Percentiles rank a stretch among this genome's conserved stretches.
Conservation (phyloP, 2,113 vertebrate genomes). For the Passer montanus region DNA sequence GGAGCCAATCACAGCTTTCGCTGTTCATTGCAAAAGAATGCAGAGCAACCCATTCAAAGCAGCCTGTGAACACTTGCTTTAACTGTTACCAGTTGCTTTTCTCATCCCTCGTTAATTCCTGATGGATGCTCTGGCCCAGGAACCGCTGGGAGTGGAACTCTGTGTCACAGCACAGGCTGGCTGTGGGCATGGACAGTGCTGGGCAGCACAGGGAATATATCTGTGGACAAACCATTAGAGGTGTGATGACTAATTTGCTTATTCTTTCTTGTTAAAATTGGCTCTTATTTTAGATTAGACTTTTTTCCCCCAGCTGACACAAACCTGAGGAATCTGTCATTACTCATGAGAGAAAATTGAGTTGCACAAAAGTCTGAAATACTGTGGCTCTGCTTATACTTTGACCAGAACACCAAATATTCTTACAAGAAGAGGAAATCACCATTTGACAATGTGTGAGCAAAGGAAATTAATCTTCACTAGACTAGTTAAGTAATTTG, state of each 20-base stretch:
- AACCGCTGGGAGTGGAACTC: neutral
- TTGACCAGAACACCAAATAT: neutral
- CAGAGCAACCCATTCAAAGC: constrained; percentile 12
- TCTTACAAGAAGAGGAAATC: neutral
- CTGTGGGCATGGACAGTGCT: neutral
- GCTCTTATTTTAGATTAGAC: neutral
- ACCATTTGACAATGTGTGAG: neutral
- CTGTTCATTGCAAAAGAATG: constrained; percentile 23
- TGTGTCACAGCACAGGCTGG: neutral
- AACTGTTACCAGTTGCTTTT: constrained; percentile 9
- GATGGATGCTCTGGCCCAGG: neutral
- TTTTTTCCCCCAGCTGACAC: neutral
- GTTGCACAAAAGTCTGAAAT: neutral
- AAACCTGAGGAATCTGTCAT: neutral
- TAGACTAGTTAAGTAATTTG: neutral
- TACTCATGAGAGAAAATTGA: neutral
- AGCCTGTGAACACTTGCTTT: neutral
- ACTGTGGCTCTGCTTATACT: neutral
- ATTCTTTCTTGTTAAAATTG: neutral
- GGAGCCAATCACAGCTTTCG: constrained; percentile 51
- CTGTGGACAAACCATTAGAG: neutral
- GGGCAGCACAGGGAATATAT: neutral
- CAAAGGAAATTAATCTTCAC: neutral
- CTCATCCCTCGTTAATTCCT: neutral
- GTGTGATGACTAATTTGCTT: neutral